A percentile compares a stretch with the other conserved stretches of the same genome.
These are phyloP conservation scores for Cyaniris semiargus DNA, from an alignment of 2,888 invertebrate species.

Conservation along the genomic window DNA sequence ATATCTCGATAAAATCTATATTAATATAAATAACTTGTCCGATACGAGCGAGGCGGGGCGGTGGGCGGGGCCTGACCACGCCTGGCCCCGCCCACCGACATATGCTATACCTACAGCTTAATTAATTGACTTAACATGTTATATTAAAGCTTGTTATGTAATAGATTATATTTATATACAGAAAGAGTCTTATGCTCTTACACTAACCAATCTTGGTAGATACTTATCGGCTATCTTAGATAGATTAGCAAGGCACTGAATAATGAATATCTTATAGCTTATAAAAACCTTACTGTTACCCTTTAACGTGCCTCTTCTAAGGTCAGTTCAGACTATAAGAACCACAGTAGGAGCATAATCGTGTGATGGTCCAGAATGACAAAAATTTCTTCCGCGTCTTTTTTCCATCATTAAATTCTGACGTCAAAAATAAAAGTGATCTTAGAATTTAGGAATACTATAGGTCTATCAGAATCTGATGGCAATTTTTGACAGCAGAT, in stretches of 20 bases:
- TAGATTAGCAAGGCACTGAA: too few species aligned
- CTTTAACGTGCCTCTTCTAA: not conserved
- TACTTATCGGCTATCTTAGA: too few species aligned
- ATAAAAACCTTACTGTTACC: not conserved
- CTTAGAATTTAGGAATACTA: too few species aligned
- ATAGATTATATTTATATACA: not conserved
- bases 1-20: constrained; percentile 27
- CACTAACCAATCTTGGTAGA: not conserved
- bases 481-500: too few species aligned
- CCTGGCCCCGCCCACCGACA: not conserved
- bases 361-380: too few species aligned
- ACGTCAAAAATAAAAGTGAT: too few species aligned
- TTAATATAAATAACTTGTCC: constrained; percentile 27
- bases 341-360: too few species aligned
- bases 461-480: too few species aligned
- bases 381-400: too few species aligned
- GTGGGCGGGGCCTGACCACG: constrained; percentile 17
- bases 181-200: not conserved
- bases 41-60: not conserved
- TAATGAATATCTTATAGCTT: too few species aligned
- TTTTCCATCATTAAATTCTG: too few species aligned
- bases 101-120: constrained; percentile 22
- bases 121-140: constrained; percentile 23
- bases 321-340: not conserved
- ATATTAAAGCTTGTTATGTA: not conserved